A percentile compares a stretch with the other conserved stretches of the same genome.
phyloP scores from a whole-genome alignment of 1,140 invertebrate species.

The Zaprionus vittiger region DNA sequence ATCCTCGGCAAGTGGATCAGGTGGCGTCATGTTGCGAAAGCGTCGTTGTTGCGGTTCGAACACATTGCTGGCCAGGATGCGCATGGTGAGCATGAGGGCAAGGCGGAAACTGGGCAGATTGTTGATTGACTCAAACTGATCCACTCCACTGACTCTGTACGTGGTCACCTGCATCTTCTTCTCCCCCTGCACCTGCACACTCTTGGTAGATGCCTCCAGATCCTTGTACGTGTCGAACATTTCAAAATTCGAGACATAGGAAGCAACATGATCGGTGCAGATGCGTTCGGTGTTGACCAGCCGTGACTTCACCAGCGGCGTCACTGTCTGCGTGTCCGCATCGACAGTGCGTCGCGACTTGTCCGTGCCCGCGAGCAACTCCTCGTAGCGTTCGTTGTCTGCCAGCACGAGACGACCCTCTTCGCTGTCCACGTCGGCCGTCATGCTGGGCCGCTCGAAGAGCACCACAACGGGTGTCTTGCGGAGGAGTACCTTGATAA shows the following conservation, averaged over 20 bases:
- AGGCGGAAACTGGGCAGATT: slow-evolving; percentile 86
- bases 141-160: slow-evolving; percentile 74
- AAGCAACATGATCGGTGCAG: slow-evolving; percentile 85
- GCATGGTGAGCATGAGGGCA: slow-evolving; percentile 87
- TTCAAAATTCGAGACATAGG: slow-evolving; percentile 90
- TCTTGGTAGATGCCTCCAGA: slow-evolving; percentile 78
- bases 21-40: slow-evolving; percentile 87
- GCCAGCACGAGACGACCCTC: slow-evolving; percentile 86
- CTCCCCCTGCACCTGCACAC: slow-evolving; percentile 84
- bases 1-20: slow-evolving; percentile 86
- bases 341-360: slow-evolving; percentile 87
- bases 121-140: slow-evolving; percentile 76
- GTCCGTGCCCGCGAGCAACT: slow-evolving; percentile 87
- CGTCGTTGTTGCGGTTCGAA: slow-evolving; percentile 87
- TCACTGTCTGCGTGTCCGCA: slow-evolving; percentile 88
- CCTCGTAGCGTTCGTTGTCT: slow-evolving; percentile 88
- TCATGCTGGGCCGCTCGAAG: slow-evolving; percentile 87
- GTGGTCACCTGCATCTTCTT: slow-evolving; percentile 77
- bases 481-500: slow-evolving; percentile 86
- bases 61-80: slow-evolving; percentile 88
- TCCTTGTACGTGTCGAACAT: slow-evolving; percentile 88
- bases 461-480: slow-evolving; percentile 88
- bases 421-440: slow-evolving; percentile 86
- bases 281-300: slow-evolving; percentile 86
- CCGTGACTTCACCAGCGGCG: slow-evolving; percentile 86